Evolutionary conservation across 2,888 invertebrate species (phyloP), one percentile per base, ranked within the genome.

Genomic region (Tuta absoluta): DNA sequence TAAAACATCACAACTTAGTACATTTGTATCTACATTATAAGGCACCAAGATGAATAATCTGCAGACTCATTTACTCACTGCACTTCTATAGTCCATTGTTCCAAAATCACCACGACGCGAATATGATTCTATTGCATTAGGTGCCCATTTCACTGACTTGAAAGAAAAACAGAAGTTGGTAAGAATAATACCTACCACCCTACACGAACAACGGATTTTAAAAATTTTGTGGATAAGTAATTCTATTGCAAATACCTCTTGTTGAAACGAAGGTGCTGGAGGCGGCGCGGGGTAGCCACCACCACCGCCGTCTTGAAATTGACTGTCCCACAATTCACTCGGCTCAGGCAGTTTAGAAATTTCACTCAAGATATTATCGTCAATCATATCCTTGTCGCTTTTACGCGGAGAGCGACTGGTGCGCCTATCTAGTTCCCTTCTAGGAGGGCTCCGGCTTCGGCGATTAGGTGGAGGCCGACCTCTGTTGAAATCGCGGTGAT

Each of bases 331-430:
- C 53, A 90, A 68, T 61, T 91, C 91, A 67, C 85, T 89, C 0
- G 89, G 89, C 53, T 89, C 89, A 0, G 91, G 90, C 11, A 89
- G 69, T 68, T 91, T 91, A 0, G 89, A 78, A 56, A 91, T 89
- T 66, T 90, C 90, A 68, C 82, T 88, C 62, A 90, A 72, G 66
- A 91, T 89, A 62, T 89, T 90, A 14, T 90, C 91, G 48, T 90
- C 90, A 7, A 89, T 64, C 28, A 84, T 62, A 37, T 89, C 89
- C 65, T 90, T 90, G 3, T 89, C 89, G 59, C 69, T 76, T 67
- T 85, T 87, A 2, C 85, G 76, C 0, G 89, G 90, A 0, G 90
- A 82, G 7, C 87, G 82, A 67, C 87, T 83, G n/a, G 81, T 74
- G 0, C 77, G 81, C 67, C 84, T 85, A 4, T 75, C 78, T 1